A percentile compares a stretch with the other conserved stretches of the same genome.
Evolutionary conservation across 92 coral and sea anemone genomes (phyloP).

Genomic region (Nematostella vectensis): DNA sequence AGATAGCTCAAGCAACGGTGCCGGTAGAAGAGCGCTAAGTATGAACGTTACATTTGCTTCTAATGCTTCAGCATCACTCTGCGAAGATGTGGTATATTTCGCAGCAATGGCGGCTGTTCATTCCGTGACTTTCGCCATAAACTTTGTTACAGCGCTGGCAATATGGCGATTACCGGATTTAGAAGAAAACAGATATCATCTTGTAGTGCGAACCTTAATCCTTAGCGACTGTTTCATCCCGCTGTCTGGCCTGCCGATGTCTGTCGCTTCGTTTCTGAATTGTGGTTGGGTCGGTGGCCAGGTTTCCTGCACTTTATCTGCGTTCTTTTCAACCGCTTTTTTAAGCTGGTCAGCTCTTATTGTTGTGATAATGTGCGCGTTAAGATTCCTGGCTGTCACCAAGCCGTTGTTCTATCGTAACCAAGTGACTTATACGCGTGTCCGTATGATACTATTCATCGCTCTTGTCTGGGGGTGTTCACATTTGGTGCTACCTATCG

Average conservation of each 20-base stretch:
- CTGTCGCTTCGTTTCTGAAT: conserved; percentile 45
- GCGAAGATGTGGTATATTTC: conserved; percentile 6
- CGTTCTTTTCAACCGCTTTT: conserved; percentile 59
- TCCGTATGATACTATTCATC: conserved; percentile 32
- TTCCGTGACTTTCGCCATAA: conserved; percentile 35
- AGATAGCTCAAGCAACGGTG: too few relatives aligned
- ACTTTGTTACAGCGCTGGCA: conserved; percentile 55
- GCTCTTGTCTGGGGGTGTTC: conserved; percentile 54
- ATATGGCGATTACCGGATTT: conserved; percentile 68
- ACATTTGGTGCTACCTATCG: conserved; percentile 54
- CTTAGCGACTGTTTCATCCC: conserved; percentile 59
- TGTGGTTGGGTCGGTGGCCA: conserved; percentile 76
- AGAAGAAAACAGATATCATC: conserved; percentile 56
- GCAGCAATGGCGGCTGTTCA: conserved; percentile 27
- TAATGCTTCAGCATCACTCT: background rate
- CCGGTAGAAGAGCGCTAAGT: too few relatives aligned
- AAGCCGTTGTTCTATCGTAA: conserved; percentile 78
- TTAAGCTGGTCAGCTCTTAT: conserved; percentile 74
- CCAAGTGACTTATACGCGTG: conserved; percentile 39
- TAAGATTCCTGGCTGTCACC: conserved; percentile 70
- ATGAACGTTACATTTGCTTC: too few relatives aligned
- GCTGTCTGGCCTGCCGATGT: conserved; percentile 48
- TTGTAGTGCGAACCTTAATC: conserved; percentile 61
- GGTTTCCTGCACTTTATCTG: conserved; percentile 54
- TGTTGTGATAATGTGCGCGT: conserved; percentile 55